Percentiles rank a stretch among this genome's conserved stretches.
Conservation (phyloP, 92 coral and sea anemone genomes). For the Epizoanthus ramosus region DNA sequence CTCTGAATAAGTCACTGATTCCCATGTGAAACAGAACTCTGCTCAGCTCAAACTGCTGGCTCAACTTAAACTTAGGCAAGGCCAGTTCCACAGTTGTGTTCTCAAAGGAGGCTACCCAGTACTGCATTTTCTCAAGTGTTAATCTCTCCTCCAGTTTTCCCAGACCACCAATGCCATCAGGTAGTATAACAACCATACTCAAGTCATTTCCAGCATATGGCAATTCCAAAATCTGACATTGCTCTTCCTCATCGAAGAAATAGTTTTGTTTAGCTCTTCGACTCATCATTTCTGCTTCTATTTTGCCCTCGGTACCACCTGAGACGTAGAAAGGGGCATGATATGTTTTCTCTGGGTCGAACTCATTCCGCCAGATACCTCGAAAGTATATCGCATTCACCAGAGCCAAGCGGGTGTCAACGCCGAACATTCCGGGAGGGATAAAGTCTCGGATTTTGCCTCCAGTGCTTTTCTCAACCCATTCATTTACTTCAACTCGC, state of each 20-base stretch:
- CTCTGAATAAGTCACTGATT: slow-evolving; percentile 67
- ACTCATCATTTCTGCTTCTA: slow-evolving; percentile 84
- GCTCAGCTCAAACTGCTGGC: slow-evolving; percentile 78
- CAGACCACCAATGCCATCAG: slow-evolving; percentile 70
- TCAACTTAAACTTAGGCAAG: slow-evolving; percentile 78
- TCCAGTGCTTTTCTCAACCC: slow-evolving; percentile 86
- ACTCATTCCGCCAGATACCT: slow-evolving; percentile 80
- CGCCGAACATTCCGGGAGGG: slow-evolving; percentile 55
- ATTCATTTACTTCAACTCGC: slow-evolving; percentile 75
- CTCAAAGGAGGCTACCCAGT: slow-evolving; percentile 57
- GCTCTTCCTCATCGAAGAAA: slow-evolving; percentile 60
- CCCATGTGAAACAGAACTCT: slow-evolving; percentile 65
- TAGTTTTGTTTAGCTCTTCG: slow-evolving; percentile 57
- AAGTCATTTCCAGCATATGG: slow-evolving; percentile 72
- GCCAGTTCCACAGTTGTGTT: slow-evolving; percentile 64
- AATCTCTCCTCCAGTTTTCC: slow-evolving; percentile 65
- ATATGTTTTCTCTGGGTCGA: slow-evolving; percentile 59
- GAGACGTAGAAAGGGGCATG: slow-evolving; percentile 66
- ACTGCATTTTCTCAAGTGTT: slow-evolving; percentile 49
- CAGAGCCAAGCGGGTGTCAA: slow-evolving; percentile 66
- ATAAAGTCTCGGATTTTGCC: slow-evolving; percentile 80
- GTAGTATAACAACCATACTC: slow-evolving; percentile 82
- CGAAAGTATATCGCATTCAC: slow-evolving; percentile 91
- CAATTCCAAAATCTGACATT: slow-evolving; percentile 76
- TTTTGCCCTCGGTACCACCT: slow-evolving; percentile 43